A percentile compares a stretch with the other conserved stretches of the same genome.
These are phyloP conservation scores for Chironomus tepperi DNA, from an alignment of 1,140 invertebrate genomes.

Conservation along the genomic window DNA sequence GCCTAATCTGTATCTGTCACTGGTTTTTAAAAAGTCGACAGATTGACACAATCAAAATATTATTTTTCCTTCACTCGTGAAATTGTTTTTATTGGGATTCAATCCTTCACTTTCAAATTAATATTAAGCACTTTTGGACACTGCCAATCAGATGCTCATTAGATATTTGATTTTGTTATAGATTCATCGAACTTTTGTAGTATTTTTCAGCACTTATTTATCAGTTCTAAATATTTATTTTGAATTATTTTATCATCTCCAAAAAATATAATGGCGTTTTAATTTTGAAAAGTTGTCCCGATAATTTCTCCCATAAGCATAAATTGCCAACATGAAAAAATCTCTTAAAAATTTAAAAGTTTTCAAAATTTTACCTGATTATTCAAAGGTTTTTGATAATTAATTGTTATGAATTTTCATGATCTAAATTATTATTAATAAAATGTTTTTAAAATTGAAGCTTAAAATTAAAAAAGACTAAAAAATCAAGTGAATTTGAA, in stretches of 20 bases:
- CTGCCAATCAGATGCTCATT: constrained; percentile 14
- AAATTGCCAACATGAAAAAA: background rate
- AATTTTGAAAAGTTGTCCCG: background rate
- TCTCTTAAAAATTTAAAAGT: background rate
- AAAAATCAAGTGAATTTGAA: too few species aligned
- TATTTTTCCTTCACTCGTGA: background rate
- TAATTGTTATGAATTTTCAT: background rate
- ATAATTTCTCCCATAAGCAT: background rate
- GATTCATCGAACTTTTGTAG: background rate
- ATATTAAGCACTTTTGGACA: constrained; percentile 19
- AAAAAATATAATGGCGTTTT: constrained; percentile 6
- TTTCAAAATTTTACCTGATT: background rate
- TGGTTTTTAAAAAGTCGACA: background rate
- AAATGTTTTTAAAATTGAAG: background rate
- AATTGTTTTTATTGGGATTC: background rate
- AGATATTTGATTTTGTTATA: background rate
- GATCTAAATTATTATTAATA: background rate
- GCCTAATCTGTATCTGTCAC: background rate
- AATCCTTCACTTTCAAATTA: background rate
- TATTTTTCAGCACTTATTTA: background rate
- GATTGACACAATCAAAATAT: constrained; percentile 9
- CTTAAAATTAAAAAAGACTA: background rate
- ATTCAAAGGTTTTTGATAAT: background rate
- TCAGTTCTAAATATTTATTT: background rate
- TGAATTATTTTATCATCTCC: constrained; percentile 1